phyloP scores from a whole-genome alignment of 2,113 vertebrate genomes.

The Semnopithecus entellus region DNA sequence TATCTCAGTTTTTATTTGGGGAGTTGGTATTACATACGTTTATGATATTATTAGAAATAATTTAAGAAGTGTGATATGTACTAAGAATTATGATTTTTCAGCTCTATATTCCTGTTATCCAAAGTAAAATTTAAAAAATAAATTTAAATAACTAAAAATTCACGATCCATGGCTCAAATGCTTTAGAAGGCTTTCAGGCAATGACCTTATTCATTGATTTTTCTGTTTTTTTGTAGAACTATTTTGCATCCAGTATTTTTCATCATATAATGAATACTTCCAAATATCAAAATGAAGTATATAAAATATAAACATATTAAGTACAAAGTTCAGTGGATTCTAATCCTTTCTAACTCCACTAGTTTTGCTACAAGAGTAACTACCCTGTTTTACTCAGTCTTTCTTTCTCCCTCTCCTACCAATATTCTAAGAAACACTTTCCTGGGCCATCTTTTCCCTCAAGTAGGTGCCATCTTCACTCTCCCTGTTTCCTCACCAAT shows the following conservation, averaged over 20 bases:
- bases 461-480: background rate
- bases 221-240: background rate
- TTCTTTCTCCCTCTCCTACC: background rate
- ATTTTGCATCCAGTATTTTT: background rate
- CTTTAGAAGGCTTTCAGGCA: background rate
- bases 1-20: background rate
- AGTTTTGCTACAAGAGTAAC: background rate
- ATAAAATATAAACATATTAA: background rate
- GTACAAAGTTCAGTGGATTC: background rate
- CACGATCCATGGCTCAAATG: background rate
- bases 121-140: background rate
- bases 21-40: background rate
- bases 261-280: background rate
- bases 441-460: background rate
- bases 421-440: background rate
- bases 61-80: background rate
- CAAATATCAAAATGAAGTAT: background rate
- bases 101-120: background rate
- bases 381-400: background rate
- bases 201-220: background rate
- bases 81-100: background rate
- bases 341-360: background rate
- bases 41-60: background rate
- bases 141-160: background rate
- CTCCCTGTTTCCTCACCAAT: background rate